Conservation (phyloP, 2,888 invertebrate genomes). For the Diabrotica balteata region DNA sequence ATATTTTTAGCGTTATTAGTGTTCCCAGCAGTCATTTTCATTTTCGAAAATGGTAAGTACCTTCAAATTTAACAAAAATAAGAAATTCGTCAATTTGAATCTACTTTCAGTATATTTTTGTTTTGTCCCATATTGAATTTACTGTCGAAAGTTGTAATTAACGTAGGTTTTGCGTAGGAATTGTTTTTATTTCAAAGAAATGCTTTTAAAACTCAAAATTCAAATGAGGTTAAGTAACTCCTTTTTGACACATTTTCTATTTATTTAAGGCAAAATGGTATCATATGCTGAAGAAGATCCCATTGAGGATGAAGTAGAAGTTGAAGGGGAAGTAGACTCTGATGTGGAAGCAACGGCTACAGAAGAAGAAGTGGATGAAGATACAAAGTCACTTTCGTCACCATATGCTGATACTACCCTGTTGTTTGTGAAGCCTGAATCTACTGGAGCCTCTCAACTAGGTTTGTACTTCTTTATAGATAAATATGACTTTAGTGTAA, state of each 20-base stretch:
- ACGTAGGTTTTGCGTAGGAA: too few relatives aligned
- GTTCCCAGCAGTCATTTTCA: slow-evolving; percentile 75
- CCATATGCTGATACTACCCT: slow-evolving; percentile 91
- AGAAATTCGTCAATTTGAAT: too few relatives aligned
- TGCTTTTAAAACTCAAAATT: too few relatives aligned
- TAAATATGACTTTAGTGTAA: not conserved
- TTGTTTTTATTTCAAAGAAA: too few relatives aligned
- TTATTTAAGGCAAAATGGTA: slow-evolving; percentile 60
- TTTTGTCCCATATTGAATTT: too few relatives aligned
- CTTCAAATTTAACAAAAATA: not conserved
- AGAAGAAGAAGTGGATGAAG: slow-evolving; percentile 70
- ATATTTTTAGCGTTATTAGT: slow-evolving; percentile 71
- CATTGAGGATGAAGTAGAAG: slow-evolving; percentile 68
- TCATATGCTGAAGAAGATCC: slow-evolving; percentile 73
- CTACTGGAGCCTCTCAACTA: slow-evolving; percentile 69
- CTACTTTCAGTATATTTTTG: too few relatives aligned
- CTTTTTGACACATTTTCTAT: slow-evolving; percentile 11
- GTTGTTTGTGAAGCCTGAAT: slow-evolving; percentile 83
- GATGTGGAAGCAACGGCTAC: slow-evolving; percentile 71
- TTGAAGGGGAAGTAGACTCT: slow-evolving; percentile 71
- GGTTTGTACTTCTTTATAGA: slow-evolving; percentile 61
- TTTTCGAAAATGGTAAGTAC: slow-evolving; percentile 75
- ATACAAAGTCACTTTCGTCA: slow-evolving; percentile 76
- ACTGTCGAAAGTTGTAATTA: too few relatives aligned
- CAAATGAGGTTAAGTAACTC: not conserved